A percentile compares a stretch with the other conserved stretches of the same genome.
Evolutionary conservation across 2,797 vertebrate species (phyloP).

Genomic region (Crossoptilon crossoptilon): DNA sequence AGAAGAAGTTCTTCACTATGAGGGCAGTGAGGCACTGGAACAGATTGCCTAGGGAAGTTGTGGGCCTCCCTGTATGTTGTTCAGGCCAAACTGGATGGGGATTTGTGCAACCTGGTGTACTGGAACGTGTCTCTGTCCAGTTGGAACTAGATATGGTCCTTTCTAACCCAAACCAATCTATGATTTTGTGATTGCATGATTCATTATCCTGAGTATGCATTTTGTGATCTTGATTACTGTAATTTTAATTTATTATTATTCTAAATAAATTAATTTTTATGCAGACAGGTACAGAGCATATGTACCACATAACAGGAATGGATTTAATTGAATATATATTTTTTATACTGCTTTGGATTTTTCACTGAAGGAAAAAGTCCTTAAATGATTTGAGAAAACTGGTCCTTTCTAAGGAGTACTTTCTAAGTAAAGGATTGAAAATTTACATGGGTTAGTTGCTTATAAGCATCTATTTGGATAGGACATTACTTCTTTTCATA

Average conservation of each 20-base stretch:
- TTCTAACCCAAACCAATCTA: neutral
- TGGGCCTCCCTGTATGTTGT: neutral
- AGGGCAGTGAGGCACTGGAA: neutral
- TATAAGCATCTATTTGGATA: neutral
- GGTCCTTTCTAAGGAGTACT: neutral
- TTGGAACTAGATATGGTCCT: neutral
- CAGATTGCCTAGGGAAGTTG: neutral
- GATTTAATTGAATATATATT: neutral
- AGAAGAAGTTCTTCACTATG: neutral
- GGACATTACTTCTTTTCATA: neutral
- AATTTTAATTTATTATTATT: neutral
- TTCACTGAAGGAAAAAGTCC: neutral
- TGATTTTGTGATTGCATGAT: neutral
- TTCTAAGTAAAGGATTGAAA: neutral
- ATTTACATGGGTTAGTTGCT: neutral
- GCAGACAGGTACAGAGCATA: fast-evolving
- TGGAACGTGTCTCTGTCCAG: neutral
- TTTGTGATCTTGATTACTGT: neutral
- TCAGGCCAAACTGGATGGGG: neutral
- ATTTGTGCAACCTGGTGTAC: neutral
- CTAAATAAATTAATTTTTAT: neutral
- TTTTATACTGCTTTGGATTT: neutral
- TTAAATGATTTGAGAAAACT: neutral
- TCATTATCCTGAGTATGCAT: neutral
- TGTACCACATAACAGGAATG: fast-evolving